Conservation (phyloP, 2,888 invertebrate species). For the Idaea dimidiata region DNA sequence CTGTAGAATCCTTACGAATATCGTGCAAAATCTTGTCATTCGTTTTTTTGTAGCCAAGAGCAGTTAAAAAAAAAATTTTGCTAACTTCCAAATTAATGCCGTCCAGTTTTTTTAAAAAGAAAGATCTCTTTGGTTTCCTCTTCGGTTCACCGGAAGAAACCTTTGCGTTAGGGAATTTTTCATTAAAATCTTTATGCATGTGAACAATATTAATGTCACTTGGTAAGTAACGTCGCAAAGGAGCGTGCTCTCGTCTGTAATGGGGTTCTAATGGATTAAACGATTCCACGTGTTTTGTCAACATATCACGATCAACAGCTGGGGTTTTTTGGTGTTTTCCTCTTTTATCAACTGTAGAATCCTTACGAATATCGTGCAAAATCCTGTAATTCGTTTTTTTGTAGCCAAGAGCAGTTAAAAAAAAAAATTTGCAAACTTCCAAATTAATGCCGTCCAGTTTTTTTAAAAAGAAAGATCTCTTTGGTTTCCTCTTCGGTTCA, state of each 20-base stretch:
- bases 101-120: constrained; percentile 19
- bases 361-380: constrained; percentile 12
- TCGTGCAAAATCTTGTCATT: constrained; percentile 24
- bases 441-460: constrained; percentile 15
- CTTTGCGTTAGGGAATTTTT: too few relatives aligned
- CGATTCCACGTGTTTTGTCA: constrained; percentile 25
- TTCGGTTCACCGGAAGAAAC: constrained; percentile 9
- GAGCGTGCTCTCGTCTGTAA: constrained; percentile 32
- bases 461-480: constrained; percentile 19
- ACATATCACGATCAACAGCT: constrained; percentile 21
- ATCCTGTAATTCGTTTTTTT: constrained; percentile 22
- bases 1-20: constrained; percentile 7
- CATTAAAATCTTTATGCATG: constrained; percentile 25
- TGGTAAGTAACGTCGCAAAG: constrained; percentile 23
- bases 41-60: constrained; percentile 19
- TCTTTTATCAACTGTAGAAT: constrained; percentile 10
- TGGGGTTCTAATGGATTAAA: constrained; percentile 29
- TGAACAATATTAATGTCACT: constrained; percentile 23
- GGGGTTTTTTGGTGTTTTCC: constrained; percentile 27
- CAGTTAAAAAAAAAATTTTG: constrained; percentile 23
- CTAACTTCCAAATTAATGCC: constrained; percentile 16
- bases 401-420: constrained; percentile 23
- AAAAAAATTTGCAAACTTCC: constrained; percentile 22
- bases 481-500: constrained; percentile 23
- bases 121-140: constrained; percentile 22